Conservation (phyloP, 2,113 vertebrate genomes). For the Charadrius vociferus region DNA sequence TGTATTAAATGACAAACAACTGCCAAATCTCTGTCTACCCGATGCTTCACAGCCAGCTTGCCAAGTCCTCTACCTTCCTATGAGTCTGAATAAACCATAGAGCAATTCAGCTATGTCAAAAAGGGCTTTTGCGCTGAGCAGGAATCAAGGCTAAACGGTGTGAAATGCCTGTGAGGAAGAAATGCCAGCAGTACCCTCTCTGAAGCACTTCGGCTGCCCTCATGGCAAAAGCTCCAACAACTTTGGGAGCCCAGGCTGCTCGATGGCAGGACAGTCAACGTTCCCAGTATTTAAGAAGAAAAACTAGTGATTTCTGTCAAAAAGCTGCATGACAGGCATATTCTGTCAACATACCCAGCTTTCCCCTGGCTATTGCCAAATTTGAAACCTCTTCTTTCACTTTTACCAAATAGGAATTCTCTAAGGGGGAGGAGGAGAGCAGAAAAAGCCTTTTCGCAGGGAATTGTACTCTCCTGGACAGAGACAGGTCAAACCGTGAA, state of each 20-base stretch:
- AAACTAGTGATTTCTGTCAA: background rate
- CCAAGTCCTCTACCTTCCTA: background rate
- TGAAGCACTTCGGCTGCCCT: background rate
- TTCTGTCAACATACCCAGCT: background rate
- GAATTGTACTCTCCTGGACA: background rate
- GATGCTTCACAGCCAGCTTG: background rate
- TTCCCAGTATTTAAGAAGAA: background rate
- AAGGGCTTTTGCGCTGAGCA: background rate
- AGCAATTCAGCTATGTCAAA: background rate
- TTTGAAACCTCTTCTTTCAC: background rate
- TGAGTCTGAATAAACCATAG: background rate
- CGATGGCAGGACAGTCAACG: accelerated
- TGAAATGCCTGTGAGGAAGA: background rate
- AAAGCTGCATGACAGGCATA: background rate
- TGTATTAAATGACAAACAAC: slow-evolving; percentile 37
- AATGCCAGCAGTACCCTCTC: background rate
- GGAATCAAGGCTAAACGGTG: background rate
- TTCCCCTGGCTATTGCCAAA: background rate
- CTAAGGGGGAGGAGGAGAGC: background rate
- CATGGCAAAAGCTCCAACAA: background rate
- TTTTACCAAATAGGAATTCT: background rate
- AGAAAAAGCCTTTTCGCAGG: background rate
- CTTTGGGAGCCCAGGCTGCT: background rate
- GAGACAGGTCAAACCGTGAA: background rate
- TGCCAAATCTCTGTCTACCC: background rate